Base-by-base conservation (phyloP, 2,797 vertebrate species). In the Cirrhinus mrigala region DNA sequence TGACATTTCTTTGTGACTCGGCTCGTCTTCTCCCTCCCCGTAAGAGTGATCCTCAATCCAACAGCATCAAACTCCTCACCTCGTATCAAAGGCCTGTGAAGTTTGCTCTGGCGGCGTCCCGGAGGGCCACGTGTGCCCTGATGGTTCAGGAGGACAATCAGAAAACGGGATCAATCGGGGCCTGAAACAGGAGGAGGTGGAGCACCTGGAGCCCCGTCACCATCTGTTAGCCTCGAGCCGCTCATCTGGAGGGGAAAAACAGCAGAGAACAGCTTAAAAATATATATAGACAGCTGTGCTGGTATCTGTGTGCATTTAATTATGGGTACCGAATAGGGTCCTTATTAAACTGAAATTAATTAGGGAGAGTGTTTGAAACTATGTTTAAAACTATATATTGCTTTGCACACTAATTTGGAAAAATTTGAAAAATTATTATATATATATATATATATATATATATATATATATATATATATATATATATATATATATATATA, bases 121-220 rank as follows among this genome's bases (percentile, higher is more conserved):
- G 2, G n/a, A 80, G 87, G 89, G 82, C 66, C 83, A 80, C 86
- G 6, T 16, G 87, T 40, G 86, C 84, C 89, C 90, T 83, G 81
- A 87, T 88, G 90, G 89, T 88, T 90, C 90, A 88, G 89, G 88
- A 90, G 68, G 83, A 88, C 90, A 89, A 90, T 89, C 87, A 82
- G 82, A 87, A 87, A 85, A 87, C 83, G 79, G 87, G 82, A 92
- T 92, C 91, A 91, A 90, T 94, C 89, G 91, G 12, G 14, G 48
- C 27, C 86, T 89, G 90, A 90, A 83, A 87, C 68, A 66, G 76
- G 82, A 82, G 66, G 64, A 58, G 33, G 73, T 40, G 85, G 60
- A 80, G 40, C 80, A 73, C 76, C 60, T 85, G 88, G 70, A 48
- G 29, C 62, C 75, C 64, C 58, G 22, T 15, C 16, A 33, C 91